Conservation (phyloP, 1,140 invertebrate genomes). For the Ephestia elutella region DNA sequence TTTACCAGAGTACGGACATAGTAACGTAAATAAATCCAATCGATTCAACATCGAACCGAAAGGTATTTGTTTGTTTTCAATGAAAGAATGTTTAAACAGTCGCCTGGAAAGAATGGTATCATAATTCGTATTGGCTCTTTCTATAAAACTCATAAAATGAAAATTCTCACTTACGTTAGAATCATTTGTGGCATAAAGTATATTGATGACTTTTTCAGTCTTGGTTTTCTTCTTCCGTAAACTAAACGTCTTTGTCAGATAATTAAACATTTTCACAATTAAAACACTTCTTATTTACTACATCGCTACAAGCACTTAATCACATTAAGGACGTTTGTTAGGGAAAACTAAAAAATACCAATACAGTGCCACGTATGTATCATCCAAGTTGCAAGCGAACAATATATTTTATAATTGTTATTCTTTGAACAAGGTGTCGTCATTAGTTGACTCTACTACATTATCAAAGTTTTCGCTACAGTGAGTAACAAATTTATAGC, state of each 20-base stretch:
- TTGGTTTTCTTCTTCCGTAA: conserved; percentile 23
- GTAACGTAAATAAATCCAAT: conserved; percentile 52
- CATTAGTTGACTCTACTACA: background rate
- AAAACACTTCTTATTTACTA: background rate
- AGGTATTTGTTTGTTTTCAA: conserved; percentile 58
- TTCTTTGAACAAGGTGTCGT: conserved; percentile 24
- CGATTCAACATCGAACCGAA: conserved; percentile 30
- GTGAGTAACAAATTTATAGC: background rate
- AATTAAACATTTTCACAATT: conserved; percentile 22
- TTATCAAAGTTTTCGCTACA: background rate
- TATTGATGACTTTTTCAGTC: background rate
- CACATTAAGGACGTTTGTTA: background rate
- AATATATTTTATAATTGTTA: conserved; percentile 27
- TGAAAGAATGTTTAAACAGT: conserved; percentile 39
- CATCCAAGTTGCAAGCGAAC: conserved; percentile 18
- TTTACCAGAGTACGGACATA: conserved; percentile 47
- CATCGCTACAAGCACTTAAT: background rate
- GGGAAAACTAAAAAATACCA: background rate
- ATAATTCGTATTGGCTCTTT: no score
- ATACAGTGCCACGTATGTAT: background rate
- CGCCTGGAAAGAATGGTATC: conserved; percentile 5
- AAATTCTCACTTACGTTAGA: conserved; percentile 18
- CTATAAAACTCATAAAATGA: background rate
- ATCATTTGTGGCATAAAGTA: conserved; percentile 1
- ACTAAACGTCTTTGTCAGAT: conserved; percentile 34